A percentile compares a stretch with the other conserved stretches of the same genome.
Evolutionary conservation across 2,113 vertebrate species (phyloP).

Genomic region (Phodopus roborovskii): DNA sequence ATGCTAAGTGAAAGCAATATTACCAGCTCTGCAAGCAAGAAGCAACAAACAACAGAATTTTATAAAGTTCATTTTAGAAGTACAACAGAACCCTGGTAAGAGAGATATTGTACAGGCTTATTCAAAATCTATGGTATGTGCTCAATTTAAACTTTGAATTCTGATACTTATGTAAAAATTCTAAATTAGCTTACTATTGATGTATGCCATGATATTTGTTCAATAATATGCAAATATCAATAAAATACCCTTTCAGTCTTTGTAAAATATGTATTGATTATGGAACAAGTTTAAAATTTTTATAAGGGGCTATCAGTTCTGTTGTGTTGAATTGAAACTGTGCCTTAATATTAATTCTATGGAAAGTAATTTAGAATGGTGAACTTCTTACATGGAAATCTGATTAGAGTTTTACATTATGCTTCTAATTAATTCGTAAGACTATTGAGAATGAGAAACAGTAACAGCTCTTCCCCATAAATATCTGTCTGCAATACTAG

Average conservation of each 20-base stretch:
- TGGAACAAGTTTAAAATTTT: background rate
- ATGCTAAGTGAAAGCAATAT: background rate
- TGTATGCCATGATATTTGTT: background rate
- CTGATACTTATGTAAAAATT: background rate
- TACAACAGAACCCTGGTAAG: background rate
- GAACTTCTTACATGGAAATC: background rate
- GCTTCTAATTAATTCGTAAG: background rate
- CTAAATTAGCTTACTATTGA: background rate
- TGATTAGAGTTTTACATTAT: background rate
- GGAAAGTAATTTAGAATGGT: background rate
- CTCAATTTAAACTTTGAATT: conserved; percentile 8
- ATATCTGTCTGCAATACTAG: background rate
- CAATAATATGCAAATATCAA: background rate
- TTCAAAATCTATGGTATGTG: background rate
- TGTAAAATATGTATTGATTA: background rate
- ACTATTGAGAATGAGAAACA: background rate
- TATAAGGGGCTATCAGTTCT: background rate
- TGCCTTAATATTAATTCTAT: background rate
- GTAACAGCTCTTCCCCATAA: background rate
- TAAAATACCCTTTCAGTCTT: background rate
- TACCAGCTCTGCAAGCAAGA: background rate
- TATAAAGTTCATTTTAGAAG: background rate
- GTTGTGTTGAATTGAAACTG: background rate
- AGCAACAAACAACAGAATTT: background rate
- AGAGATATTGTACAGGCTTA: background rate